Percentiles rank a stretch among this genome's conserved stretches.
Evolutionary conservation across 2,113 vertebrate species (phyloP).

Genomic region (Gopherus flavomarginatus): DNA sequence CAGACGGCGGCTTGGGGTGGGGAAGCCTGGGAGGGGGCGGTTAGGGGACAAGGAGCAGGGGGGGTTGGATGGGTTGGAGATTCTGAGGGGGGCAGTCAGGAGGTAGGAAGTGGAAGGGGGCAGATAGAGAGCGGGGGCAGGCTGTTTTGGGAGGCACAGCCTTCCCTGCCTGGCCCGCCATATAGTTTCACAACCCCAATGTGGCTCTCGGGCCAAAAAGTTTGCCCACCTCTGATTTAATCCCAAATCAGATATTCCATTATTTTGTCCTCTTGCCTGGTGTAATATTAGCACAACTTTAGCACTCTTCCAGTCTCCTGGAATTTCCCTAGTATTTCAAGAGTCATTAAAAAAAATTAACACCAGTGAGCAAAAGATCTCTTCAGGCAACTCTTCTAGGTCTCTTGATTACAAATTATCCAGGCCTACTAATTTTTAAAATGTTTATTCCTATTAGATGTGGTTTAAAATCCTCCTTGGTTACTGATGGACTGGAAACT

Average conservation of each 20-base stretch:
- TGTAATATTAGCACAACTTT: neutral
- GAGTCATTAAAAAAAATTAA: neutral
- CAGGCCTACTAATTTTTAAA: neutral
- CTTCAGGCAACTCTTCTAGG: neutral
- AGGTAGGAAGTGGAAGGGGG: too few species aligned
- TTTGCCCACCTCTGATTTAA: neutral
- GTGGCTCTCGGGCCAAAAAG: too few species aligned
- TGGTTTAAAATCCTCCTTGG: neutral
- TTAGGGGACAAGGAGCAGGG: too few species aligned
- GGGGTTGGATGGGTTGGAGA: too few species aligned
- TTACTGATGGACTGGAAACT: neutral
- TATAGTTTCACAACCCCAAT: too few species aligned
- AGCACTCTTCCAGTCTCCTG: neutral
- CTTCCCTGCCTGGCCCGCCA: too few species aligned
- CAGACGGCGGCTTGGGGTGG: too few species aligned
- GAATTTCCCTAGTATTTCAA: neutral
- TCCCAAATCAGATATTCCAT: neutral
- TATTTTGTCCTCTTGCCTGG: neutral
- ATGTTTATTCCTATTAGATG: neutral
- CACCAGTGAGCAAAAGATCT: accelerated
- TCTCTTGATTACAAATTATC: neutral
- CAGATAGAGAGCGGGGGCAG: too few species aligned
- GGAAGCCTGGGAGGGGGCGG: too few species aligned
- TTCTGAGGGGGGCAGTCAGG: too few species aligned
- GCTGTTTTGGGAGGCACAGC: too few species aligned